Evolutionary conservation across 2,113 vertebrate species (phyloP), one percentile per base, ranked within the genome.

Genomic region (Bombycilla garrulus): DNA sequence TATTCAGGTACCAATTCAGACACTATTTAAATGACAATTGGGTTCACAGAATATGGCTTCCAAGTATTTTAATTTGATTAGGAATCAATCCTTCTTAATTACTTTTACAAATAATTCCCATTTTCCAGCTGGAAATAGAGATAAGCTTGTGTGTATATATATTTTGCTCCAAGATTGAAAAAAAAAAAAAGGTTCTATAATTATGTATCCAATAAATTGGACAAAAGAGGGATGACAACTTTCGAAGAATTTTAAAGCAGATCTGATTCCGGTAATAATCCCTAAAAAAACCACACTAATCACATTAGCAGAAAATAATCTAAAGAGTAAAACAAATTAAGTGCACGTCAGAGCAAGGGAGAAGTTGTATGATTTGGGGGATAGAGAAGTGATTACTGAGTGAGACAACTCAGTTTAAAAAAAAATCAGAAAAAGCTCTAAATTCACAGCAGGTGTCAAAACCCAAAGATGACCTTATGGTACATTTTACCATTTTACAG

Each of bases 51-150:
- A 90, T 81, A 91, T 66, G 85, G 51, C 79, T 83, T 81, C 72
- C 67, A 81, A 92, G 90, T 92, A 90, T 90, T 97, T 94, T 95
- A 94, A 96, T 96, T 95, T 96, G 78, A 95, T 94, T 94, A 88
- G 60, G 67, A 88, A 92, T 88, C 92, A 93, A 90, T 94, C 93
- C 72, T 86, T 90, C 78, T 57, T 97, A 96, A 97, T 95, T 97
- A 92, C 82, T 94, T 95, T 90, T 94, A 90, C 92, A 95, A 96
- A 94, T 96, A 96, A 95, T 93, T 95, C 85, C n/a, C 74, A 40
- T 94, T 97, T 94, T 93, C 93, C 94, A 97, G 64, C 94, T 97
- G 95, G 94, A 92, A 95, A 29, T 42, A 67, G 85, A 96, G 94
- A 97, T 96, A 95, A 96, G 94, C 82, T 58, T 95, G 35, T 73